Base-by-base conservation (phyloP, 2,797 vertebrate species). In the Myotis daubentonii region DNA sequence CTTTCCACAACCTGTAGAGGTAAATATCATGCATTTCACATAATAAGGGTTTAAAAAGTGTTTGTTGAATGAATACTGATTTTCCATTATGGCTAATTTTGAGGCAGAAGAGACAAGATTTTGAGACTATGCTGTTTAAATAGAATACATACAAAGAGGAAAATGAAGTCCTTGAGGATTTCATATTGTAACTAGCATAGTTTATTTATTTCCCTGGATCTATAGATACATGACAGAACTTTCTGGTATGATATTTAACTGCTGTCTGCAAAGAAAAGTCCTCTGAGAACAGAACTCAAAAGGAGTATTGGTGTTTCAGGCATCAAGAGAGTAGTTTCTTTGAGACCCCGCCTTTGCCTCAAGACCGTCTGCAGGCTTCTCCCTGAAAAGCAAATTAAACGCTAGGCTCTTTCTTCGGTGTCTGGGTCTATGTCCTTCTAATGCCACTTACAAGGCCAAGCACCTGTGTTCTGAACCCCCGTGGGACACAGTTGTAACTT, bases 81-180 rank as follows among this genome's bases (percentile, higher is more conserved):
- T 85, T 91, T 82, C 22, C 16, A 51, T 88, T 81, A 65, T 84
- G 71, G 23, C 28, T 91, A 51, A 90, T 55, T 97, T 83, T 60
- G 28, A 94, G 55, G n/a, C 79, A 44, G 6, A 79, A 92, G 33
- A 19, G 53, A 25, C 6, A 86, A 76, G 20, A 85, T 68, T 55
- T 91, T 91, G 47, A 80, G 78, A 36, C 16, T 9, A 9, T 36
- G 16, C 11, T 84, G n/a, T 30, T 90, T 92, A 95, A 83, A 86
- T 72, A 81, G 30, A 96, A 68, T n/a, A 90, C 20, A 71, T 70
- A 93, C 17, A 47, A 19, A 87, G 11, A 80, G 7, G 17, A 8
- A 33, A 68, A 36, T 15, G 23, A 57, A 33, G 53, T 41, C 16
- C 38, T 89, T 71, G n/a, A 51, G 74, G 51, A 94, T 57, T 92